Evolutionary conservation across 2,888 invertebrate genomes (phyloP).

Genomic region (Esperia sulphurella): DNA sequence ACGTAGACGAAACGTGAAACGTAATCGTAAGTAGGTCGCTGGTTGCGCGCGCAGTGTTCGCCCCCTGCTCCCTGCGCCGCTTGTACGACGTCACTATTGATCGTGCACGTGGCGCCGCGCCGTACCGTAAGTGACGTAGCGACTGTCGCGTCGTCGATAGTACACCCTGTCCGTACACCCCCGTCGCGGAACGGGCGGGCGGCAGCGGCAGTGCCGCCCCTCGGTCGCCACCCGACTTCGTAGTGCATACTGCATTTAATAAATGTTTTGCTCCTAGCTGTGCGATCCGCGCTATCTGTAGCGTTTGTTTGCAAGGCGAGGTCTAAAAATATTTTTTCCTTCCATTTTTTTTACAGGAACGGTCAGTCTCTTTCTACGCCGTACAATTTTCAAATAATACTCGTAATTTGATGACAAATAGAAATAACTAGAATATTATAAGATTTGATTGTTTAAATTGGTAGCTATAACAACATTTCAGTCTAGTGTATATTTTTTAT

Average conservation of each 20-base stretch:
- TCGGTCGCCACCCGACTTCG: constrained; percentile 18
- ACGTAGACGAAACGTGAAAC: constrained; percentile 74
- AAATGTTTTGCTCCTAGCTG: constrained; percentile 23
- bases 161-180: constrained; percentile 40
- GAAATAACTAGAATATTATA: too few species aligned
- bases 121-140: constrained; percentile 76
- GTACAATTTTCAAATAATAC: too few species aligned
- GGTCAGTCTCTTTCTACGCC: too few species aligned
- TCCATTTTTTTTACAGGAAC: too few species aligned
- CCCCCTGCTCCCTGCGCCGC: constrained; percentile 21
- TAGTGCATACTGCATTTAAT: constrained; percentile 45
- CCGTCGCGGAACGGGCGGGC: constrained; percentile 13
- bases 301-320: too few species aligned
- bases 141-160: constrained; percentile 53
- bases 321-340: too few species aligned
- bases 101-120: constrained; percentile 77
- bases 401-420: too few species aligned
- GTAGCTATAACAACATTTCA: too few species aligned
- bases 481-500: too few species aligned
- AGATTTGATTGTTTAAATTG: too few species aligned
- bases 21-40: constrained; percentile 71
- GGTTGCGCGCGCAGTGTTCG: constrained; percentile 59
- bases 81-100: constrained; percentile 74
- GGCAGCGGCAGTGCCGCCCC: constrained; percentile 14
- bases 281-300: constrained; percentile 14